These are phyloP conservation scores for Paracentrotus lividus DNA, from an alignment of 53 echinoderm and acorn worm species.

Conservation along the genomic window DNA sequence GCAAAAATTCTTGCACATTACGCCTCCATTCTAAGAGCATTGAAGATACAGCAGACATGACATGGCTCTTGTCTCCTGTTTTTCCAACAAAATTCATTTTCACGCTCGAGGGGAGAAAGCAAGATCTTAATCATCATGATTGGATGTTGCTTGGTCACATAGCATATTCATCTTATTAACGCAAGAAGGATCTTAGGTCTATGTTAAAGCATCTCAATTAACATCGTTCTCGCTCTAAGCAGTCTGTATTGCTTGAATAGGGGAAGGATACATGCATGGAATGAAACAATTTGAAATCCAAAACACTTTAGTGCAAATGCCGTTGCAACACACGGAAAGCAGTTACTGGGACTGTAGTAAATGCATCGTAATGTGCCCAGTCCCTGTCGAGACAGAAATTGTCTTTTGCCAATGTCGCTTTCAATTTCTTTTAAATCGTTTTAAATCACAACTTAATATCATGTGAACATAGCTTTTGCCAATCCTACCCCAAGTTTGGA, in stretches of 20 bases:
- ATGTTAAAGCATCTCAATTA: no score
- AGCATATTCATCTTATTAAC: background rate
- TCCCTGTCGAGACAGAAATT: background rate
- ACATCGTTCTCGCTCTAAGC: no score
- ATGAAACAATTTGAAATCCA: background rate
- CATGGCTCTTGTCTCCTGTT: background rate
- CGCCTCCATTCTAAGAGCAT: background rate
- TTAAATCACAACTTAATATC: no score
- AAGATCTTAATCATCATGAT: slow-evolving; percentile 3
- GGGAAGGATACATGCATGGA: slow-evolving; percentile 2
- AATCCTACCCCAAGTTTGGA: no score
- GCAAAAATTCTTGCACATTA: background rate
- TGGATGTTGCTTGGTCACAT: background rate
- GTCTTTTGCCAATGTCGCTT: no score
- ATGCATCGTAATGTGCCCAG: background rate
- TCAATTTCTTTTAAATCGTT: no score
- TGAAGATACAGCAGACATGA: background rate
- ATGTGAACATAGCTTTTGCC: no score
- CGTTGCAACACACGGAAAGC: background rate
- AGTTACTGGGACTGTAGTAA: background rate
- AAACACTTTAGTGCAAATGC: background rate
- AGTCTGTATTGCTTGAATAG: no score
- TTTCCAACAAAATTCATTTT: background rate
- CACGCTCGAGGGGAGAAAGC: slow-evolving; percentile 12
- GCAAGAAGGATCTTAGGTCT: background rate